Conservation (phyloP, 2,797 vertebrate genomes). For the Clarias laeviceps region DNA sequence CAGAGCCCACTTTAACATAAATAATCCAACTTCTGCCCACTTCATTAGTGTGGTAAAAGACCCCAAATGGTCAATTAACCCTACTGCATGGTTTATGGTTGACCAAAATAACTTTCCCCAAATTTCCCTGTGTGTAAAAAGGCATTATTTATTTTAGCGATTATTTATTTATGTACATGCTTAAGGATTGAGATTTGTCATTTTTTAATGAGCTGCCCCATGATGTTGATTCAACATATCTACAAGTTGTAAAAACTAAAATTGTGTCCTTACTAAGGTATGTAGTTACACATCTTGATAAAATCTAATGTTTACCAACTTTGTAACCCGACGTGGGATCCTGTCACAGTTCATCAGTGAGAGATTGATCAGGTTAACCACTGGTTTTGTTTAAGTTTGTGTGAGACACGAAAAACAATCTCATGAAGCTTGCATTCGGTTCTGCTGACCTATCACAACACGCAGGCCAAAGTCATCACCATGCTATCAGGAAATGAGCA, state of each 20-base stretch:
- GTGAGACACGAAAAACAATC: slow-evolving; percentile 45
- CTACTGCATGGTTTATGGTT: slow-evolving; percentile 8
- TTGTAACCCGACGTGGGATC: slow-evolving; percentile 23
- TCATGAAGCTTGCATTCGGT: slow-evolving; percentile 41
- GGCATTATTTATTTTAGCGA: neutral
- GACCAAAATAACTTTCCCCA: slow-evolving; percentile 6
- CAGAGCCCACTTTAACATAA: slow-evolving; percentile 54
- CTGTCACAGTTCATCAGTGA: slow-evolving; percentile 54
- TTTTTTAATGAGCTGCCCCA: neutral
- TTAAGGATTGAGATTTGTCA: neutral
- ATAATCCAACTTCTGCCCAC: slow-evolving; percentile 39
- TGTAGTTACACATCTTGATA: neutral
- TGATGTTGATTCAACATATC: neutral
- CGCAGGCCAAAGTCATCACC: slow-evolving; percentile 63
- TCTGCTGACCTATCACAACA: slow-evolving; percentile 60
- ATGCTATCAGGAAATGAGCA: slow-evolving; percentile 72
- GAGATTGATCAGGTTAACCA: slow-evolving; percentile 53
- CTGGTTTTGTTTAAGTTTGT: slow-evolving; percentile 56
- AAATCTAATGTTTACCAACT: slow-evolving; percentile 38
- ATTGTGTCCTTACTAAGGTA: neutral
- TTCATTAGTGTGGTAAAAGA: slow-evolving; percentile 33
- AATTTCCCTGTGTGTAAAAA: neutral
- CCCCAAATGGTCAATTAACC: slow-evolving; percentile 37
- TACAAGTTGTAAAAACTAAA: neutral
- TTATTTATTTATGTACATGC: neutral